Evolutionary conservation across 1,140 invertebrate genomes (phyloP), one percentile per base, ranked within the genome.

Genomic region (Globodera ellingtonae): DNA sequence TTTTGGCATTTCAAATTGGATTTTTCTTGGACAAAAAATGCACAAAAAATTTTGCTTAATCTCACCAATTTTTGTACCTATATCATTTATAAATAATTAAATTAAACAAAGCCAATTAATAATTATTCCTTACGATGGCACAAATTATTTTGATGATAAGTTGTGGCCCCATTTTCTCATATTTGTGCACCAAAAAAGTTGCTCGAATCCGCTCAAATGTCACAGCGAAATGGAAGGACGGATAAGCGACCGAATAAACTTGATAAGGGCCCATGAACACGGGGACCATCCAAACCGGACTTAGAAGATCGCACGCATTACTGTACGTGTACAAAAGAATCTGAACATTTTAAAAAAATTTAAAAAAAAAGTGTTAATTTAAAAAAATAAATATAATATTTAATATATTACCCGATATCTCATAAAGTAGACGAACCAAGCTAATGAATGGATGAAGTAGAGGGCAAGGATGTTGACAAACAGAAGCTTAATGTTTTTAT

Each of bases 221-320:
- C 6, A 75, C 62, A 6, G 62, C 24, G 9, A 75, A 75, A 75
- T 75, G 73, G 35, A 56, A 10, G 2, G 21, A 13, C 52, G 73
- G 52, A 75, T 75, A 62, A 8, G 73, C 73, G 44, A 75, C 62
- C n/a, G 62, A 65, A 75, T 75, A 75, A n/a, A 75, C 52, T 46
- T 75, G 46, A 15, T 44, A 24, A n/a, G 73, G 73, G 13, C 24
- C 35, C 46, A 75, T 15, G 13, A 47, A 65, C 3, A 24, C 13
- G 62, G 62, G 13, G 21, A 59, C 73, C 24, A 75, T 35, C 73
- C 73, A 75, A 24, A 48, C 24, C 3, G 73, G 73, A 18, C 44
- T 75, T 44, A 75, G 52, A 21, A 75, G 21, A 47, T 56, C 48
- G 44, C 73, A 75, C 52, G 52, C 35, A 59, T 15, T 65, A 7